Evolutionary conservation across 1,140 invertebrate species (phyloP).

Genomic region (Caerostris extrusa): DNA sequence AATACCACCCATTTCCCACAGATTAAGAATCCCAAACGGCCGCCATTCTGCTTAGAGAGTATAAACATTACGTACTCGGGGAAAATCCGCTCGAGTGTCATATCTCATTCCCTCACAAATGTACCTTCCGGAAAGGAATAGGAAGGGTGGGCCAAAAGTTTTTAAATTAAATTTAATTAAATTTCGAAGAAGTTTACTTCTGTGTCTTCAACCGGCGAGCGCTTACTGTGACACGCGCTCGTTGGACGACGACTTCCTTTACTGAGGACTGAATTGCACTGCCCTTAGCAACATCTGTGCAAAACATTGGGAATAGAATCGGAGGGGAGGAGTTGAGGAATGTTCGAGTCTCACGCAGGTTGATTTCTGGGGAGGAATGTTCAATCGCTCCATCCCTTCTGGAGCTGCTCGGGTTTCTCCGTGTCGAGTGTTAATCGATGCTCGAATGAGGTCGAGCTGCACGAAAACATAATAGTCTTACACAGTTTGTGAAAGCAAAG

Average conservation of each 20-base stretch:
- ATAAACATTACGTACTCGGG: neutral
- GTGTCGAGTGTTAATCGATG: constrained; percentile 14
- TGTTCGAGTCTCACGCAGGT: neutral
- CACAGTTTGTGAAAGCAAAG: too few relatives aligned
- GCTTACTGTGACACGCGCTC: neutral
- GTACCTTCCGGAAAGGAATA: neutral
- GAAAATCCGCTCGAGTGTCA: neutral
- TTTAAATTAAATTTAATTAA: constrained; percentile 54
- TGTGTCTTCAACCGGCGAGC: neutral
- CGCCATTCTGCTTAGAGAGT: neutral
- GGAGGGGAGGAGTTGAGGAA: neutral
- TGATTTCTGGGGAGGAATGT: neutral
- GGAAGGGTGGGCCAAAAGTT: neutral
- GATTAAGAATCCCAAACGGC: neutral
- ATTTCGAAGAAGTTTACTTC: constrained; percentile 37
- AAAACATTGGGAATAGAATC: neutral
- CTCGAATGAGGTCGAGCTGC: neutral
- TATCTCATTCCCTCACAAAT: neutral
- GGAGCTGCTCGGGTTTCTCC: neutral
- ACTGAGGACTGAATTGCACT: neutral
- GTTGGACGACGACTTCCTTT: neutral
- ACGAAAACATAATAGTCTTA: too few relatives aligned
- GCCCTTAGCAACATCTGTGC: constrained; percentile 6
- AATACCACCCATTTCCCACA: too few relatives aligned
- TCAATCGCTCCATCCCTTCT: neutral